These are phyloP conservation scores for Empis livida DNA, from an alignment of 2,888 invertebrate species.

Conservation along the genomic window DNA sequence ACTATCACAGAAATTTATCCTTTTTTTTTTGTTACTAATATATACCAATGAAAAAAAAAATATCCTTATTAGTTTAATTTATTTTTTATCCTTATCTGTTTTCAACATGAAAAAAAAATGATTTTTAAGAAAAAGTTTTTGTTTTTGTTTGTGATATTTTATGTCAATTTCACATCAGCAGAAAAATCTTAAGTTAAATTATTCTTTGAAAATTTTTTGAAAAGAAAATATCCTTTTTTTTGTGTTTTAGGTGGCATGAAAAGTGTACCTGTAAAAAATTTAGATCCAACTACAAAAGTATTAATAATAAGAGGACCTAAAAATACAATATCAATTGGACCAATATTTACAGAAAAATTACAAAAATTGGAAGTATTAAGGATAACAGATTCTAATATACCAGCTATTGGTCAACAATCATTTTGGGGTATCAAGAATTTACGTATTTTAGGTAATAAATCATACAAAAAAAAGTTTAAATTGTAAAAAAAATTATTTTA, in stretches of 20 bases:
- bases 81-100: too few relatives aligned
- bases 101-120: too few relatives aligned
- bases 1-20: too few relatives aligned
- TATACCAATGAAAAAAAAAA: too few relatives aligned
- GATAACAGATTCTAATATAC: constrained; percentile 58
- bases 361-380: constrained; percentile 53
- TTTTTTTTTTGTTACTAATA: too few relatives aligned
- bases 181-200: constrained; percentile 18
- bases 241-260: constrained; percentile 45
- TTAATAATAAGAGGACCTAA: constrained; percentile 54
- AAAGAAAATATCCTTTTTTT: constrained; percentile 4
- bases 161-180: too few relatives aligned
- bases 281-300: constrained; percentile 51
- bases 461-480: too few relatives aligned
- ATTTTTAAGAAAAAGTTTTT: too few relatives aligned
- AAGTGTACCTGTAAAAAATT: constrained; percentile 47
- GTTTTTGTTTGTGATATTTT: too few relatives aligned
- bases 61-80: too few relatives aligned
- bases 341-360: constrained; percentile 48
- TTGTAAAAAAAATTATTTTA: too few relatives aligned
- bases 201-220: constrained; percentile 5
- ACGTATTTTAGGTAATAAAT: constrained; percentile 36
- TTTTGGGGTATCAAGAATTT: constrained; percentile 65
- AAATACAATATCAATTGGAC: constrained; percentile 58
- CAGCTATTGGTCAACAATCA: constrained; percentile 63